Base-by-base conservation (phyloP, 2,888 invertebrate species). In the Unio delphinus region DNA sequence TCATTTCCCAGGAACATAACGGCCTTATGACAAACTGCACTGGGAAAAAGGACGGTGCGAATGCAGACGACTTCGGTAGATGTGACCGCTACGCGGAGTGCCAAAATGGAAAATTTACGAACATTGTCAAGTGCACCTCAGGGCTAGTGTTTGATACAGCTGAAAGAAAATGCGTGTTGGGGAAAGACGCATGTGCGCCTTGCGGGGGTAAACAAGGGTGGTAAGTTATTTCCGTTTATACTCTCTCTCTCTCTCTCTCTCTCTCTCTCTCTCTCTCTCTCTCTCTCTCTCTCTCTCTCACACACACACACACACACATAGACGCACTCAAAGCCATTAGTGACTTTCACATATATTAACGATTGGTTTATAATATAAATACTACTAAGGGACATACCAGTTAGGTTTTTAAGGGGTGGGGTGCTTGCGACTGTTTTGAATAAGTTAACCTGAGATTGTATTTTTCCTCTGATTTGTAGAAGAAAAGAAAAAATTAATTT, bases 41-140 rank as follows among this genome's bases (percentile, higher is more conserved):
- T 1, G 65, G 67, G 3, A 73, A 72, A 60, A 26, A 57, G 0
- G 78, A 82, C 69, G 83, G 83, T 1, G 65, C 72, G 60, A 78
- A 80, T 57, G 70, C 74, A n/a, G 83, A 83, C 61, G 73, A 75
- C 15, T 76, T 76, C 45, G 82, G 82, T 1, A 72, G 81, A 20
- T 83, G 83, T 67, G 74, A 80, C 45, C 79, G 80, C 55, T 83
- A 80, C 66, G 74, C 80, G 45, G 74, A 75, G 45, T 83, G 83
- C 68, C 61, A 61, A 34, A 62, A 68, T 18, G 75, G 76, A n/a
- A 55, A 58, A 17, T 65, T 78, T 57, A 61, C 72, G 1, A 75
- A 64, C 30, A 65, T 62, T 30, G 65, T 74, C 17, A 69, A 67
- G n/a, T 76, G 76, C 45, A 28, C 45, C 34, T 62, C 62, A 17